phyloP scores from a whole-genome alignment of 2,888 invertebrate species.

The Clostera curtula region DNA sequence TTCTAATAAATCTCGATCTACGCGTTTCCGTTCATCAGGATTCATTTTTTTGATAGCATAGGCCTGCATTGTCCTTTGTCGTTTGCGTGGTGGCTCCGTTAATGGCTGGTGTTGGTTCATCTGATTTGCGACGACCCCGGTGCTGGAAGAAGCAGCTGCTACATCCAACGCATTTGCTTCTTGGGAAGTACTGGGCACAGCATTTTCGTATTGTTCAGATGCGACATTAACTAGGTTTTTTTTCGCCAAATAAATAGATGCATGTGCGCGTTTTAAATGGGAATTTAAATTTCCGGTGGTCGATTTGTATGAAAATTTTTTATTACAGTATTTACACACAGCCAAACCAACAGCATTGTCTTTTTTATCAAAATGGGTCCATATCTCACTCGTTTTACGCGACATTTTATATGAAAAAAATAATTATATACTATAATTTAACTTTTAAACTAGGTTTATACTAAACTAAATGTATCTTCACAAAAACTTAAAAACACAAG shows the following conservation, averaged over 20 bases:
- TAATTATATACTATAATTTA: background rate
- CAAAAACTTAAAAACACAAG: too few species aligned
- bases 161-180: conserved; percentile 3
- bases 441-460: background rate
- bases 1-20: conserved; percentile 6
- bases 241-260: too few species aligned
- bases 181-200: conserved; percentile 3
- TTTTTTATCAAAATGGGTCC: conserved; percentile 5
- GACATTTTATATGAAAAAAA: conserved; percentile 1
- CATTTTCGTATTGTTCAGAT: conserved; percentile 3
- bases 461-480: background rate
- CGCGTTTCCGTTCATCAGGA: background rate
- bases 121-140: too few species aligned
- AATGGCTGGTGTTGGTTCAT: conserved; percentile 1
- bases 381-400: conserved; percentile 4
- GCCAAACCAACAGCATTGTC: conserved; percentile 3
- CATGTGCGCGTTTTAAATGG: too few species aligned
- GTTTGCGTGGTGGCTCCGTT: background rate
- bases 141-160: conserved; percentile 2
- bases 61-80: conserved; percentile 1
- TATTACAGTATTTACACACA: background rate
- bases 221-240: too few species aligned
- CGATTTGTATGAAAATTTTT: conserved; percentile 10
- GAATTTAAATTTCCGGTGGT: conserved; percentile 6
- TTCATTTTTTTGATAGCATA: conserved; percentile 2